Conservation (phyloP, 2,888 invertebrate species). For the Trimorus sp. region DNA sequence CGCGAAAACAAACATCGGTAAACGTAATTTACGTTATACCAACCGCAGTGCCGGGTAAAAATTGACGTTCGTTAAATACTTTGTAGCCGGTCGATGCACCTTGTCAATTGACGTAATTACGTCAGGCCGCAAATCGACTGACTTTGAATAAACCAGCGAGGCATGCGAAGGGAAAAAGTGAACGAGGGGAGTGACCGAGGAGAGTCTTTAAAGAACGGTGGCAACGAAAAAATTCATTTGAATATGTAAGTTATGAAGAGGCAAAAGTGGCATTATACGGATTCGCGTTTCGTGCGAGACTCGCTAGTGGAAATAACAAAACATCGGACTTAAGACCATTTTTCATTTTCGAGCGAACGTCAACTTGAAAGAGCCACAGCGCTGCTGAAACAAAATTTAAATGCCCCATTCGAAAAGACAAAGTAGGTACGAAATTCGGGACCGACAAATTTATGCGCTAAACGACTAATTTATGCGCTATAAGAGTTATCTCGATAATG, state of each 20-base stretch:
- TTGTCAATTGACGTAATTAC: background rate
- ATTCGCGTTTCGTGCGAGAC: constrained; percentile 34
- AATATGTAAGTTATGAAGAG: constrained; percentile 44
- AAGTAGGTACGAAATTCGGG: constrained; percentile 37
- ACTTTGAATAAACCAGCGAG: no score
- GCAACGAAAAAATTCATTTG: constrained; percentile 43
- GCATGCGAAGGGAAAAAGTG: no score
- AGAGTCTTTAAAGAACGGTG: constrained; percentile 19
- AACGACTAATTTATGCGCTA: background rate
- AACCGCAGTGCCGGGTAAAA: no score
- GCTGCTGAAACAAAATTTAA: constrained; percentile 45
- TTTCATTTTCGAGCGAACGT: constrained; percentile 33
- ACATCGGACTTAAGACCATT: constrained; percentile 34
- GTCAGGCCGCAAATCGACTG: background rate
- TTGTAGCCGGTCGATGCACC: no score
- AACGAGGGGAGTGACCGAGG: no score
- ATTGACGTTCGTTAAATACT: no score
- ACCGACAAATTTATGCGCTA: constrained; percentile 35
- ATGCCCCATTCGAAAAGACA: constrained; percentile 43
- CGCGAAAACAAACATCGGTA: no score
- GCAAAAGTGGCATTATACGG: constrained; percentile 37
- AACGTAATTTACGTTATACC: no score
- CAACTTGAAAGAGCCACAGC: constrained; percentile 13
- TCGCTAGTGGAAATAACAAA: constrained; percentile 45
- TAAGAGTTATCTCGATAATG: no score